Conservation (phyloP, 2,888 invertebrate genomes). For the Choristoneura rosaceana region DNA sequence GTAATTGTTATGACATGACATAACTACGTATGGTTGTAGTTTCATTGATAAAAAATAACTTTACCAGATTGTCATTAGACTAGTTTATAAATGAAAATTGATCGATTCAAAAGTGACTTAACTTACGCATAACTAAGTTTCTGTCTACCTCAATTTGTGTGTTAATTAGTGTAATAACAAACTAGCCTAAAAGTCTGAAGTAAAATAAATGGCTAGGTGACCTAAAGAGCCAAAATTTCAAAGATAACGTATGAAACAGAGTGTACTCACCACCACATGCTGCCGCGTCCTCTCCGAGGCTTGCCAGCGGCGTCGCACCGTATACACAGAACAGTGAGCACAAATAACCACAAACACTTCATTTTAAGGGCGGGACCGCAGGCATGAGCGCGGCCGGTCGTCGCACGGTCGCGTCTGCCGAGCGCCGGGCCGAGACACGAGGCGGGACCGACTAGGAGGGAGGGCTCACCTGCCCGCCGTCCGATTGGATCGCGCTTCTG, state of each 20-base stretch:
- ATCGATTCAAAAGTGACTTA: slow-evolving; percentile 2
- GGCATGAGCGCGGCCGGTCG: slow-evolving; percentile 76
- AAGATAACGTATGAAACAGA: slow-evolving; percentile 38
- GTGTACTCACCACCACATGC: slow-evolving; percentile 95
- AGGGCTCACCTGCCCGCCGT: slow-evolving; percentile 76
- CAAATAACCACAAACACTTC: slow-evolving; percentile 84
- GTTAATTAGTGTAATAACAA: not conserved
- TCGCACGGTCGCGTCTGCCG: slow-evolving; percentile 74
- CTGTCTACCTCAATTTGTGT: not conserved
- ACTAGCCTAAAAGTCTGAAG: not conserved
- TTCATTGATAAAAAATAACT: slow-evolving; percentile 36
- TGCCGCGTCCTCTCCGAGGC: slow-evolving; percentile 92
- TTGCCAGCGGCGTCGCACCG: slow-evolving; percentile 83
- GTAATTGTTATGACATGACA: slow-evolving; percentile 36
- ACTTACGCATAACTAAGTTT: slow-evolving; percentile 9
- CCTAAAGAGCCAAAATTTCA: slow-evolving; percentile 28
- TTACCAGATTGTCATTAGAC: not conserved
- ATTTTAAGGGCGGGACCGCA: slow-evolving; percentile 78
- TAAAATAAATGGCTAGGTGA: not conserved
- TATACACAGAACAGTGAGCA: slow-evolving; percentile 83
- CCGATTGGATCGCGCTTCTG: slow-evolving; percentile 73
- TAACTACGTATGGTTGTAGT: slow-evolving; percentile 7
- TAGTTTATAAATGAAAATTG: slow-evolving; percentile 29
- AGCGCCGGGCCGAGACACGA: slow-evolving; percentile 55
- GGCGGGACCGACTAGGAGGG: slow-evolving; percentile 79